phyloP scores from a whole-genome alignment of 1,140 invertebrate species.

The Macrosteles quadrilineatus region DNA sequence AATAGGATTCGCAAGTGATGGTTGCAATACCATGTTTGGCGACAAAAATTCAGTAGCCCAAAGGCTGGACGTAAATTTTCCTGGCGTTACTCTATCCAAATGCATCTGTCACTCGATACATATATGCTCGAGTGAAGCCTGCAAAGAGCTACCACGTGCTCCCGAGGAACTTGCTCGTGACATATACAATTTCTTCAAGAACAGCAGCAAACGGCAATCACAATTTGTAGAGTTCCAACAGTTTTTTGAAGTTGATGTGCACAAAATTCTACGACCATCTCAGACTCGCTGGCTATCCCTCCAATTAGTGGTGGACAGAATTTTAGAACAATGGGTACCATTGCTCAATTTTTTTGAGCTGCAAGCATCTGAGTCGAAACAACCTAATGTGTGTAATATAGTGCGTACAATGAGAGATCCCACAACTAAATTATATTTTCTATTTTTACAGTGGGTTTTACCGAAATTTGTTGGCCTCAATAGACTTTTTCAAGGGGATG shows the following conservation, averaged over 20 bases:
- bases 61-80: constrained; percentile 40
- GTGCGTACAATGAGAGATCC: constrained; percentile 27
- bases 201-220: constrained; percentile 45
- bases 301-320: constrained; percentile 7
- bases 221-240: constrained; percentile 31
- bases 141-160: constrained; percentile 44
- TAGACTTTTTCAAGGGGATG: background rate
- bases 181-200: constrained; percentile 42
- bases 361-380: background rate
- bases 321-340: constrained; percentile 39
- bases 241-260: constrained; percentile 28
- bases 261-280: constrained; percentile 19
- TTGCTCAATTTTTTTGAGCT: background rate
- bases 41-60: constrained; percentile 45
- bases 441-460: constrained; percentile 34
- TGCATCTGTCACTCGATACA: constrained; percentile 50
- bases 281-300: constrained; percentile 27
- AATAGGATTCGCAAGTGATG: constrained; percentile 49
- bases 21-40: constrained; percentile 49
- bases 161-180: constrained; percentile 45
- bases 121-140: constrained; percentile 47
- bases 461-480: constrained; percentile 29
- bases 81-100: constrained; percentile 47
- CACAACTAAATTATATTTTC: constrained; percentile 33
- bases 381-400: constrained; percentile 30